phyloP scores from a whole-genome alignment of 2,888 invertebrate species.

The Pemphredon lugubris region DNA sequence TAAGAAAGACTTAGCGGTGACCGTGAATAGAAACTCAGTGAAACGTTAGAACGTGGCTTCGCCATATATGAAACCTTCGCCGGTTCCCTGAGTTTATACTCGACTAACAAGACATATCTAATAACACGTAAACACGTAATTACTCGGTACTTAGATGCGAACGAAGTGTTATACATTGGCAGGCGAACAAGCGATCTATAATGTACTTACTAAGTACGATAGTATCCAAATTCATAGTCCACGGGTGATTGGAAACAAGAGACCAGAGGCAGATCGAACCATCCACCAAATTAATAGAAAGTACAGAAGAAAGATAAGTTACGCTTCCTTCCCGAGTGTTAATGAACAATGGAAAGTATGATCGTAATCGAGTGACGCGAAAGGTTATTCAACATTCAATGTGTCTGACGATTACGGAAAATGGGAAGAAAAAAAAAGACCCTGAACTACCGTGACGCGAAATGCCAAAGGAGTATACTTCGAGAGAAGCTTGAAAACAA shows the following conservation, averaged over 20 bases:
- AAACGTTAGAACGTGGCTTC: not conserved
- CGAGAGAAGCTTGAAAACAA: too few species aligned
- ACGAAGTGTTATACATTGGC: slow-evolving; percentile 34
- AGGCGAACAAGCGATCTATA: slow-evolving; percentile 55
- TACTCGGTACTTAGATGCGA: slow-evolving; percentile 28
- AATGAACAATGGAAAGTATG: not conserved
- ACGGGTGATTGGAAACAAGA: slow-evolving; percentile 71
- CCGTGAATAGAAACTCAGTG: slow-evolving; percentile 52
- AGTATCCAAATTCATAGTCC: slow-evolving; percentile 74
- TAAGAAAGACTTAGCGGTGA: slow-evolving; percentile 42
- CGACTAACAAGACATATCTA: slow-evolving; percentile 45
- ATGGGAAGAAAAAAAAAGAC: not conserved
- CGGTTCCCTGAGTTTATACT: slow-evolving; percentile 52
- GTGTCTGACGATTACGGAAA: not conserved
- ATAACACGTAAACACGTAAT: slow-evolving; percentile 25
- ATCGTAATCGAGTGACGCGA: slow-evolving; percentile 1
- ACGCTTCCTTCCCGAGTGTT: slow-evolving; percentile 26
- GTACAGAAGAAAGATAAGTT: slow-evolving; percentile 71
- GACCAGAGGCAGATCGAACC: slow-evolving; percentile 77
- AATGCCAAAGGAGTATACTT: not conserved
- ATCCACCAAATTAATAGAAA: slow-evolving; percentile 79
- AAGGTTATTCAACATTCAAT: not conserved
- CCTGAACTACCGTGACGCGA: not conserved
- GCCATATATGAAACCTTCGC: slow-evolving; percentile 5
- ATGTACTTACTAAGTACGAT: slow-evolving; percentile 78